Percentiles rank a stretch among this genome's conserved stretches.
These are phyloP conservation scores for Neogale vison DNA, from an alignment of 2,113 vertebrate species.

Conservation along the genomic window DNA sequence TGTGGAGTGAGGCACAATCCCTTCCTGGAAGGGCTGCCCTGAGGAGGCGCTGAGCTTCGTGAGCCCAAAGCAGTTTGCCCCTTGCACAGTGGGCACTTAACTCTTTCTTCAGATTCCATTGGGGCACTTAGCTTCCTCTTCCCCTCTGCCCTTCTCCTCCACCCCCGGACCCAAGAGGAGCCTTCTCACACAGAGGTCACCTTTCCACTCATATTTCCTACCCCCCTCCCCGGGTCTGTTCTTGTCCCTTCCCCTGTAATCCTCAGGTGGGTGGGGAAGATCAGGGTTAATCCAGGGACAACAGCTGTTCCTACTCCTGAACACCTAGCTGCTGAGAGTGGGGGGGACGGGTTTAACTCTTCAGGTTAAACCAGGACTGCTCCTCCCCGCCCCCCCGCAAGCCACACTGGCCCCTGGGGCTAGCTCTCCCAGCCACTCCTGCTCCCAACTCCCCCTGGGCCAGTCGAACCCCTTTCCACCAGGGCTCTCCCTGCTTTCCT, in stretches of 20 bases:
- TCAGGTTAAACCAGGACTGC: neutral
- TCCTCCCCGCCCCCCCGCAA: no score
- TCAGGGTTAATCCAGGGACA: conserved; percentile 68
- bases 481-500: neutral
- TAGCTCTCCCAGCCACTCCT: neutral
- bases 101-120: neutral
- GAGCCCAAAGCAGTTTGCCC: neutral
- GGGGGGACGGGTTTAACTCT: neutral
- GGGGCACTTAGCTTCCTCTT: neutral
- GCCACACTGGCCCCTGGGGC: neutral
- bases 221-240: neutral
- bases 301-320: conserved; percentile 68
- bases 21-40: neutral
- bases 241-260: conserved; percentile 51
- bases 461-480: neutral
- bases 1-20: neutral
- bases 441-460: neutral
- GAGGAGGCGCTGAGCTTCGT: neutral
- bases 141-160: neutral
- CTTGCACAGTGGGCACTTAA: neutral
- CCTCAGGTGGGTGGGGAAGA: conserved; percentile 65
- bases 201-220: neutral
- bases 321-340: conserved; percentile 50
- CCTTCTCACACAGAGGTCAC: conserved; percentile 51
- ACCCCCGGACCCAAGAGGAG: neutral